Conservation (phyloP, 2,888 invertebrate genomes). For the Perdita meconis region DNA sequence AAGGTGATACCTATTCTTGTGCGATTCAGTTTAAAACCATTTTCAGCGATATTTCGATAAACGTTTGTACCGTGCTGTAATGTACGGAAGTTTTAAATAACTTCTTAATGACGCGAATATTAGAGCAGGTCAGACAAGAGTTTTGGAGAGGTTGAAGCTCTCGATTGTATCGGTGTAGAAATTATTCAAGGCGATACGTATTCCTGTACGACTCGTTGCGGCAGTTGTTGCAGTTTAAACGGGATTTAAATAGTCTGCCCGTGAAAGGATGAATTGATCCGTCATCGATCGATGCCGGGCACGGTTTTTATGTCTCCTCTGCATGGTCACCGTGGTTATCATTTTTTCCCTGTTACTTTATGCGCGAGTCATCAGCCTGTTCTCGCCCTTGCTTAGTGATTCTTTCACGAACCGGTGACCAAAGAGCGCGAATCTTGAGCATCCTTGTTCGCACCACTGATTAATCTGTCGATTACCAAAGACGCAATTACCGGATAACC, state of each 20-base stretch:
- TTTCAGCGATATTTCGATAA: too few species aligned
- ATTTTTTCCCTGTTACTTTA: not conserved
- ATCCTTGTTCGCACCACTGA: constrained; percentile 61
- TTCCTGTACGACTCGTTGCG: not conserved
- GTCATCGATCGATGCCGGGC: constrained; percentile 5
- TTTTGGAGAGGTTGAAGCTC: not conserved
- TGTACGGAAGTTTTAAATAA: not conserved
- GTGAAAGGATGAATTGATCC: constrained; percentile 13
- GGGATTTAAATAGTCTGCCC: not conserved
- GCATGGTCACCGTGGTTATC: constrained; percentile 23
- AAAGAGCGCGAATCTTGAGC: constrained; percentile 59
- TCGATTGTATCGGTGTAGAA: not conserved
- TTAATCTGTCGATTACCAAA: constrained; percentile 64
- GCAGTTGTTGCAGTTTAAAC: not conserved
- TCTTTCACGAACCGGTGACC: constrained; percentile 58
- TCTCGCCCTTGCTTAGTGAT: constrained; percentile 45
- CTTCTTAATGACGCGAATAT: not conserved
- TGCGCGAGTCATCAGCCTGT: constrained; percentile 32
- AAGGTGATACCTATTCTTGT: not conserved
- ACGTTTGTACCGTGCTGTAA: not conserved
- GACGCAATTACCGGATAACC: constrained; percentile 68
- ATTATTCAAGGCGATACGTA: not conserved
- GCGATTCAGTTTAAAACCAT: too few species aligned
- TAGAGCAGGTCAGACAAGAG: not conserved
- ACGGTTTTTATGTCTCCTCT: constrained; percentile 8